These are phyloP conservation scores for Calliphora vomitoria DNA, from an alignment of 2,888 invertebrate genomes.

Conservation along the genomic window DNA sequence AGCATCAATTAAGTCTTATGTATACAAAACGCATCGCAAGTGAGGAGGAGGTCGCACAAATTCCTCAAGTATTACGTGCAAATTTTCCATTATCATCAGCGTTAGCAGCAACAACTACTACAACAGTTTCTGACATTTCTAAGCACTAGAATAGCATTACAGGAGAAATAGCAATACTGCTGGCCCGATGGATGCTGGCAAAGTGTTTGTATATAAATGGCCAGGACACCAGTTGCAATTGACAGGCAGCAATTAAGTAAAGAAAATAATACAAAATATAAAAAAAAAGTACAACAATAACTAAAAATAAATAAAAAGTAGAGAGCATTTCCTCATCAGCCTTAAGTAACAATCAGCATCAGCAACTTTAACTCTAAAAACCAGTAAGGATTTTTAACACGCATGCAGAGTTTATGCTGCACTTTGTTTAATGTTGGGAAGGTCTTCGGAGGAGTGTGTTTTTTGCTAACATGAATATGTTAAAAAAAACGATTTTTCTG, in stretches of 20 bases:
- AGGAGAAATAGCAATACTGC: not conserved
- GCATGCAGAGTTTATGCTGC: conserved; percentile 12
- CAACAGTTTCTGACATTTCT: conserved; percentile 13
- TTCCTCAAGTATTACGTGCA: conserved; percentile 49
- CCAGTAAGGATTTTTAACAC: conserved; percentile 39
- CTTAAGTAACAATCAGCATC: conserved; percentile 61
- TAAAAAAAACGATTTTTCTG: too few relatives aligned
- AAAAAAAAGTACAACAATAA: not conserved
- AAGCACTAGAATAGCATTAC: not conserved
- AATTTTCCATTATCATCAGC: conserved; percentile 34
- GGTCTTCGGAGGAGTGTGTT: not conserved
- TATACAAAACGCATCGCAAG: conserved; percentile 8
- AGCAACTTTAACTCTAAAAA: conserved; percentile 35
- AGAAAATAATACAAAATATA: conserved; percentile 14
- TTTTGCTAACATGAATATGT: too few relatives aligned
- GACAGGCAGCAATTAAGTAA: conserved; percentile 64
- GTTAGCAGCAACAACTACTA: conserved; percentile 17
- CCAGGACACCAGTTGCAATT: conserved; percentile 66
- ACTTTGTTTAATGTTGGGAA: not conserved
- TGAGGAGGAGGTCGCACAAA: not conserved
- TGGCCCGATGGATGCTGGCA: not conserved
- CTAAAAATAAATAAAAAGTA: too few relatives aligned
- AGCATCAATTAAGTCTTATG: conserved; percentile 62
- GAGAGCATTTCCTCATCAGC: conserved; percentile 49
- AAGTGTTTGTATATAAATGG: conserved; percentile 15